These are phyloP conservation scores for Zaprionus africanus DNA, from an alignment of 1,140 invertebrate species.

Conservation along the genomic window DNA sequence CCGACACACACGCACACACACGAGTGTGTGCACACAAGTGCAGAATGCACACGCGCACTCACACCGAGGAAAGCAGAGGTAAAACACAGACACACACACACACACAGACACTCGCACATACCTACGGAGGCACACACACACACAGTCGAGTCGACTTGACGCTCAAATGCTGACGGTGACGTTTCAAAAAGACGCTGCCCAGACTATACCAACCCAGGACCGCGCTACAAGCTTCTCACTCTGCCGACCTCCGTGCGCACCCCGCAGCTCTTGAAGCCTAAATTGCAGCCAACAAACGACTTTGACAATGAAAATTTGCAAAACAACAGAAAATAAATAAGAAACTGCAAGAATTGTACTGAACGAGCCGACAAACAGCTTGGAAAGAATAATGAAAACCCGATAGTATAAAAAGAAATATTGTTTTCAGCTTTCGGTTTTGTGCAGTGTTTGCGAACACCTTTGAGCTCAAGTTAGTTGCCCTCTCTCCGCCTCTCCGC, in stretches of 20 bases:
- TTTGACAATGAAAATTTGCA: slow-evolving; percentile 61
- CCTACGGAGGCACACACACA: slow-evolving; percentile 3
- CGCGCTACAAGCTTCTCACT: not conserved
- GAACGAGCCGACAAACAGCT: slow-evolving; percentile 1
- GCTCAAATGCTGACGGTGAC: slow-evolving; percentile 75
- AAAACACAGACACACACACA: slow-evolving; percentile 23
- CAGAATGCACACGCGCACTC: slow-evolving; percentile 47
- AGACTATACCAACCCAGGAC: slow-evolving; percentile 28
- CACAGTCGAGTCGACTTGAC: slow-evolving; percentile 31
- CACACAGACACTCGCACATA: slow-evolving; percentile 24
- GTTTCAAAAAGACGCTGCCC: slow-evolving; percentile 68
- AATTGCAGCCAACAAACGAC: slow-evolving; percentile 37
- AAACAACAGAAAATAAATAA: slow-evolving; percentile 10
- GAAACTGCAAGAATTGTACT: not conserved
- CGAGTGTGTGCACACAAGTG: slow-evolving; percentile 17
- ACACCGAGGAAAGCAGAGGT: slow-evolving; percentile 15
- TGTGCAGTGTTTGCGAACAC: not conserved
- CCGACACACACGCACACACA: slow-evolving; percentile 33
- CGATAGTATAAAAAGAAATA: slow-evolving; percentile 7
- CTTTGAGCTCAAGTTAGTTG: too few relatives aligned
- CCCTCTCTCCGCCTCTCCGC: too few relatives aligned
- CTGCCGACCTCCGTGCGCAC: not conserved
- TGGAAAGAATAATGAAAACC: not conserved
- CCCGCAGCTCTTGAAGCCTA: not conserved
- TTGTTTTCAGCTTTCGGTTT: slow-evolving; percentile 12